phyloP scores from a whole-genome alignment of 2,113 vertebrate genomes.

The Boulengeromyrus knoepffleri region DNA sequence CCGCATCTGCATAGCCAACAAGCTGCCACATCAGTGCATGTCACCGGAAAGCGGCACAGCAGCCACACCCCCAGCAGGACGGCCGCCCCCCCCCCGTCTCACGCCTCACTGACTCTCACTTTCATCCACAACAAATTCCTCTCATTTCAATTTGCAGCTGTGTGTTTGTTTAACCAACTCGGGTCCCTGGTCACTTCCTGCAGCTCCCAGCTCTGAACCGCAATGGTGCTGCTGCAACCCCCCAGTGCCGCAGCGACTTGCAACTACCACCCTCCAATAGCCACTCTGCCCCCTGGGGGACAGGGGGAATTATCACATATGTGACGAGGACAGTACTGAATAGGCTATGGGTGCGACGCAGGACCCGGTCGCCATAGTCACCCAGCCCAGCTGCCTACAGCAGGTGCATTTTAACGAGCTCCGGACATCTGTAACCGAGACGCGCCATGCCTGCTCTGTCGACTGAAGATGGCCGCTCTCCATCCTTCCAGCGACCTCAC shows the following conservation, averaged over 20 bases:
- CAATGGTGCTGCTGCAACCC: not conserved
- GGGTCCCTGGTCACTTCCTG: not conserved
- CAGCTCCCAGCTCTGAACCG: not conserved
- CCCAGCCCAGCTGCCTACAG: not conserved
- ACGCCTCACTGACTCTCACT: conserved; percentile 30
- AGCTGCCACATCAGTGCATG: not conserved
- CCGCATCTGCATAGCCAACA: not conserved
- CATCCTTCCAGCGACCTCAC: not conserved
- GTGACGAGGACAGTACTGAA: not conserved
- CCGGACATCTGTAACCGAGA: not conserved
- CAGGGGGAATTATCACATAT: not conserved
- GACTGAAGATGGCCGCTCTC: not conserved
- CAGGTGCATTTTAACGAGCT: not conserved
- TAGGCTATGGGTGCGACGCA: not conserved
- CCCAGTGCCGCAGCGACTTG: not conserved
- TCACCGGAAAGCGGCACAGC: not conserved
- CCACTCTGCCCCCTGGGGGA: not conserved
- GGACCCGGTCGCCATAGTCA: not conserved
- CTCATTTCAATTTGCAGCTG: not conserved
- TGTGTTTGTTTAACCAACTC: not conserved
- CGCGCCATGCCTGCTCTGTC: not conserved
- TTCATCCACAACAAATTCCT: conserved; percentile 41
- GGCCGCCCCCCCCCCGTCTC: not conserved
- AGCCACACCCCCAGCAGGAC: not conserved
- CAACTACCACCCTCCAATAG: not conserved